Evolutionary conservation across 2,797 vertebrate genomes (phyloP).

Genomic region (Lophius americanus): DNA sequence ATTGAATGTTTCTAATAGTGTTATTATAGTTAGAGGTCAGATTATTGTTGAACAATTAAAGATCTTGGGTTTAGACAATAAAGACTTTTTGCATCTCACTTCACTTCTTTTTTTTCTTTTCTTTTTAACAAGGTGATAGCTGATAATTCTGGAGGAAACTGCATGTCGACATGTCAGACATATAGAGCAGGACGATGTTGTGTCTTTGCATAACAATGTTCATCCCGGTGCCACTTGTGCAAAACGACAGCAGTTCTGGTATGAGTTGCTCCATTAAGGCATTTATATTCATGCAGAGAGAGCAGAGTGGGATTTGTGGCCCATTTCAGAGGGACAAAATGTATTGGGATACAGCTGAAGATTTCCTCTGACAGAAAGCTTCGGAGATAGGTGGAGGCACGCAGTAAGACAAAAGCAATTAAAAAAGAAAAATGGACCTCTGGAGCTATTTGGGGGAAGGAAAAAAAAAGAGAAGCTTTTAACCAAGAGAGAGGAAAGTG

Average conservation of each 20-base stretch:
- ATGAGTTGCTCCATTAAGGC: background rate
- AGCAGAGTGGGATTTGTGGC: conserved; percentile 6
- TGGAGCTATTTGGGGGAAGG: background rate
- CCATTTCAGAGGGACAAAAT: conserved; percentile 1
- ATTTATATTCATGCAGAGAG: background rate
- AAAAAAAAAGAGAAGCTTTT: no score
- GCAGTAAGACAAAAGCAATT: background rate
- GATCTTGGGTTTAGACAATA: no score
- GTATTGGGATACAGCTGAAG: background rate
- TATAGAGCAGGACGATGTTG: background rate
- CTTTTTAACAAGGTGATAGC: no score
- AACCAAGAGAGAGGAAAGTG: background rate
- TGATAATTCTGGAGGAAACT: no score
- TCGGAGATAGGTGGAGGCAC: background rate
- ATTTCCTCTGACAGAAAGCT: background rate
- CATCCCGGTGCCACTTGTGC: background rate
- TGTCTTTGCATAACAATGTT: background rate
- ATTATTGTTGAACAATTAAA: no score
- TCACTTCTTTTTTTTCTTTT: no score
- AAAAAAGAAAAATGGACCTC: background rate
- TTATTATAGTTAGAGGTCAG: no score
- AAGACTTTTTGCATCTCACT: no score
- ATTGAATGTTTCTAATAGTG: no score
- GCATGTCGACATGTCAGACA: no score
- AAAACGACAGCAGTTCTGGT: background rate